Percentiles rank a stretch among this genome's conserved stretches.
phyloP scores from a whole-genome alignment of 1,140 invertebrate genomes.

The Drosophila orena region DNA sequence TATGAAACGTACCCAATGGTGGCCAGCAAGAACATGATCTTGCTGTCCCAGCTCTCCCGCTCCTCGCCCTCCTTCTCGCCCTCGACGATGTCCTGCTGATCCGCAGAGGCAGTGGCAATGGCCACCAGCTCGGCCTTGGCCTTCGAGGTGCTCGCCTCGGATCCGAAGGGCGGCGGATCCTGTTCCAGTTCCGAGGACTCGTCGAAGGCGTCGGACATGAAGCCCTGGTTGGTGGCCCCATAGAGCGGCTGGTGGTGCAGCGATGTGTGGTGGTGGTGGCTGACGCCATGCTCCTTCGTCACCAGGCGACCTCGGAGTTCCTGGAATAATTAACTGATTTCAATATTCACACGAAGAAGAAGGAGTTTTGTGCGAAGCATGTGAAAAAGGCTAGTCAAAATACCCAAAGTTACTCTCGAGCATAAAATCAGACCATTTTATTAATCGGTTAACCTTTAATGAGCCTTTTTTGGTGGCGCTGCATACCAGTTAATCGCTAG shows the following conservation, averaged over 20 bases:
- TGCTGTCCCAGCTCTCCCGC: slow-evolving; percentile 96
- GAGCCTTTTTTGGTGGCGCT: neutral
- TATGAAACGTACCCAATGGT: slow-evolving; percentile 89
- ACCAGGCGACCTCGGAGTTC: slow-evolving; percentile 92
- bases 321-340: slow-evolving; percentile 30
- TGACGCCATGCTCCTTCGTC: slow-evolving; percentile 89
- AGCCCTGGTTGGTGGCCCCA: slow-evolving; percentile 94
- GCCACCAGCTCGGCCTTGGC: slow-evolving; percentile 86
- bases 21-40: slow-evolving; percentile 95
- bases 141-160: slow-evolving; percentile 83
- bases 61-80: slow-evolving; percentile 92
- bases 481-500: too few relatives aligned
- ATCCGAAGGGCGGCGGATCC: slow-evolving; percentile 77
- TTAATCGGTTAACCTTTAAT: too few relatives aligned
- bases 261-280: slow-evolving; percentile 73
- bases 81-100: slow-evolving; percentile 89
- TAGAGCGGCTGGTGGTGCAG: slow-evolving; percentile 88
- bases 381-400: neutral
- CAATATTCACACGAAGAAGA: neutral
- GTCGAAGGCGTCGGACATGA: slow-evolving; percentile 90
- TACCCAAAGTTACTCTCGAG: neutral
- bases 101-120: slow-evolving; percentile 88
- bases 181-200: slow-evolving; percentile 87
- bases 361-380: too few relatives aligned
- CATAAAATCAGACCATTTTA: too few relatives aligned